Evolutionary conservation across 2,888 invertebrate species (phyloP).

Genomic region (Drosophila vallismaia): DNA sequence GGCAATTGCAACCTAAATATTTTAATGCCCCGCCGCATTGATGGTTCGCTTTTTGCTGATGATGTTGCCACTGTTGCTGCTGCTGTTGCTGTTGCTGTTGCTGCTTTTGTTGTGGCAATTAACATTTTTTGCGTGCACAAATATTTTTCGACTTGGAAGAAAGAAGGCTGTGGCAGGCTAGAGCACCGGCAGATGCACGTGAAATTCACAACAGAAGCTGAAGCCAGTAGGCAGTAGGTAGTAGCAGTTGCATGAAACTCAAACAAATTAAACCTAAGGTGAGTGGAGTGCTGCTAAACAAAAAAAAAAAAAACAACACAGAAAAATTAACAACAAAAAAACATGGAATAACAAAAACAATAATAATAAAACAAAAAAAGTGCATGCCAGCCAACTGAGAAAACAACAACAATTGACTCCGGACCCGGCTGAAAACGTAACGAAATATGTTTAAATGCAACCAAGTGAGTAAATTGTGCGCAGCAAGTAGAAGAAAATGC

Average conservation of each 20-base stretch:
- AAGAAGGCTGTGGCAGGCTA: conserved; percentile 47
- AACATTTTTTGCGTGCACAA: conserved; percentile 80
- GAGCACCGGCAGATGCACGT: conserved; percentile 63
- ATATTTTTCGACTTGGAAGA: conserved; percentile 73
- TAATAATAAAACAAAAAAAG: conserved; percentile 24
- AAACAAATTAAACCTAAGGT: conserved; percentile 75
- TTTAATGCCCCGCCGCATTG: conserved; percentile 76
- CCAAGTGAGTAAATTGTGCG: conserved; percentile 79
- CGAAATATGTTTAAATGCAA: conserved; percentile 78
- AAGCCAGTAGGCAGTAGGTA: conserved; percentile 43
- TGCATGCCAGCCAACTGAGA: conserved; percentile 70
- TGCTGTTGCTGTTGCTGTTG: conserved; percentile 45
- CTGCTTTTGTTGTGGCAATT: conserved; percentile 68
- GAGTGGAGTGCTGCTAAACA: conserved; percentile 34
- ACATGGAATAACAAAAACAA: conserved; percentile 25
- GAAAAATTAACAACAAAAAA: conserved; percentile 28
- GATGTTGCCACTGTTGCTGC: conserved; percentile 34
- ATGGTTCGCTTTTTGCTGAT: conserved; percentile 73
- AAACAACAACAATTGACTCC: conserved; percentile 72
- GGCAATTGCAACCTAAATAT: conserved; percentile 70
- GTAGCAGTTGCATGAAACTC: conserved; percentile 65
- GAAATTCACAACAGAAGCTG: conserved; percentile 75
- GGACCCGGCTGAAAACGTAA: conserved; percentile 68
- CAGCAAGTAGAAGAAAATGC: conserved; percentile 49
- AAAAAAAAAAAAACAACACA: conserved; percentile 19